Evolutionary conservation across 2,113 vertebrate genomes (phyloP).

Genomic region (Capreolus pygargus): DNA sequence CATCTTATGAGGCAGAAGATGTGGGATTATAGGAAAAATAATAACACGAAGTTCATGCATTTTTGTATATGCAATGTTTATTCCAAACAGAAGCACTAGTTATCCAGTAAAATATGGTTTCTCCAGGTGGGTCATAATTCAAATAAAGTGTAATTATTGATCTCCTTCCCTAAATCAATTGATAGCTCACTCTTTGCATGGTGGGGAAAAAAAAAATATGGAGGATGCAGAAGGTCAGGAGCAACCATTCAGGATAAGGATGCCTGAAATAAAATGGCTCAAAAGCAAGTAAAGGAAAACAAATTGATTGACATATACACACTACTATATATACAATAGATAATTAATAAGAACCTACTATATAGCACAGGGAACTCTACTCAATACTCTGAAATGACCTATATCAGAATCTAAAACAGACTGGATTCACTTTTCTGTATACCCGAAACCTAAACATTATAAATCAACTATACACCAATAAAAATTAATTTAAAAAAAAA

Average conservation of each 20-base stretch:
- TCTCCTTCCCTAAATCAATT: not conserved
- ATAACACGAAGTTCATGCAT: not conserved
- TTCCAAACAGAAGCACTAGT: not conserved
- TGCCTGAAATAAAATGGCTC: not conserved
- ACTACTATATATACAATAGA: not conserved
- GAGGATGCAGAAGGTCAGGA: not conserved
- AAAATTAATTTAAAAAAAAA: not conserved
- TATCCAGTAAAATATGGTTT: not conserved
- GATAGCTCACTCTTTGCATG: not conserved
- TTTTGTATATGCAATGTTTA: not conserved
- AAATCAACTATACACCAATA: not conserved
- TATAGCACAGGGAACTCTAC: not conserved
- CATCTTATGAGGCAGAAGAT: not conserved
- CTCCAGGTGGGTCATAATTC: not conserved
- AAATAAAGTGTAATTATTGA: not conserved
- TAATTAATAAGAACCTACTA: not conserved
- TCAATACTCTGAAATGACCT: not conserved
- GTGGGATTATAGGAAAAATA: not conserved
- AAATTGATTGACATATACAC: not conserved
- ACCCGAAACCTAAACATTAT: not conserved
- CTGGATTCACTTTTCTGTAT: not conserved
- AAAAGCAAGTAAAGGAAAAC: not conserved
- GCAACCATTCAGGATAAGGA: not conserved
- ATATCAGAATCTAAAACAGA: not conserved
- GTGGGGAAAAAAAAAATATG: not conserved